Conservation (phyloP, 2,797 vertebrate genomes). For the Xiphophorus birchmanni region DNA sequence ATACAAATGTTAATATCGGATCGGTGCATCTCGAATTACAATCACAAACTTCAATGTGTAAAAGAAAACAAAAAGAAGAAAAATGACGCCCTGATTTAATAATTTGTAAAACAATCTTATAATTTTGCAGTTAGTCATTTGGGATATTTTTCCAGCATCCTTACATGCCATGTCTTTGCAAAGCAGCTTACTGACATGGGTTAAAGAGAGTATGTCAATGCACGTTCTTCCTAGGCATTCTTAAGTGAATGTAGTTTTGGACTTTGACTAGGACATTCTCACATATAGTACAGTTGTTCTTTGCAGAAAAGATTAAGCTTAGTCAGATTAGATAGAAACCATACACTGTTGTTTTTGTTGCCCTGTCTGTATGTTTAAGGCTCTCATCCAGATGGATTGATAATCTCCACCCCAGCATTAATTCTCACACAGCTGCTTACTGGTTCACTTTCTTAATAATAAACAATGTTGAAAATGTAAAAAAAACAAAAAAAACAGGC, state of each 20-base stretch:
- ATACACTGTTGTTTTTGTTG: background rate
- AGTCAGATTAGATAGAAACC: background rate
- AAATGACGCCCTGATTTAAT: background rate
- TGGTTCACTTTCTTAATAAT: background rate
- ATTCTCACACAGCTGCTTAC: background rate
- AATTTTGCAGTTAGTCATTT: background rate
- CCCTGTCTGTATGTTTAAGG: background rate
- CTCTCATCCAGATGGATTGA: background rate
- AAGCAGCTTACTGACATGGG: background rate
- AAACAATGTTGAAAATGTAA: background rate
- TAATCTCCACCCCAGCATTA: background rate
- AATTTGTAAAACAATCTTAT: background rate
- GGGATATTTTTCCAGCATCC: background rate
- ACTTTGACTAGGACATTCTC: background rate
- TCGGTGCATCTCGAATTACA: background rate
- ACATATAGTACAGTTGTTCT: background rate
- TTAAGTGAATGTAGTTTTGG: background rate
- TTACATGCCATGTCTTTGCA: background rate
- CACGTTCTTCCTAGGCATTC: background rate
- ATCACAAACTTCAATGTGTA: background rate
- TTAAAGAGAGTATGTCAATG: background rate
- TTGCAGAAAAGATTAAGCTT: background rate
- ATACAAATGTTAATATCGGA: no score
- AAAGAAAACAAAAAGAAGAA: background rate
- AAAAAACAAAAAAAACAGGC: no score